These are phyloP conservation scores for Molossus alvarezi DNA, from an alignment of 2,797 vertebrate species.

Conservation along the genomic window DNA sequence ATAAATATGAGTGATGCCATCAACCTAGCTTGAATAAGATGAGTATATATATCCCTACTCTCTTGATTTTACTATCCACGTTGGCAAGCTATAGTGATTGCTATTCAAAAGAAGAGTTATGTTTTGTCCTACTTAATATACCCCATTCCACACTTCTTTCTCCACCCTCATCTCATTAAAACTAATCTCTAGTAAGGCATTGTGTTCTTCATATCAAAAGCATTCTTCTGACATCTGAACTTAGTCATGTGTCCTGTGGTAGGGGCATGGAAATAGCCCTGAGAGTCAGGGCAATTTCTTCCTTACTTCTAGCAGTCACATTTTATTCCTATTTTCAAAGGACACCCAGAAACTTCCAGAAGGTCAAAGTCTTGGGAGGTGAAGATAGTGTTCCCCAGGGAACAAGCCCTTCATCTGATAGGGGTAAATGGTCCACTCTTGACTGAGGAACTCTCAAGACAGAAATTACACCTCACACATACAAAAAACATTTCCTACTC, in stretches of 20 bases:
- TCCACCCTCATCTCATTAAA: not conserved
- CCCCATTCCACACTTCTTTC: not conserved
- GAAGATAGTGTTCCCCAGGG: not conserved
- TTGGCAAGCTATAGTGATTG: not conserved
- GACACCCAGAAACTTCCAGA: not conserved
- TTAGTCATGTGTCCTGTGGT: not conserved
- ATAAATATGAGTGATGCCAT: not conserved
- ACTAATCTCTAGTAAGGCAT: not conserved
- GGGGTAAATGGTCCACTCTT: not conserved
- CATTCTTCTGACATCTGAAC: not conserved
- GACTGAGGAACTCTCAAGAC: not conserved
- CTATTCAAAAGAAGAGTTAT: not conserved
- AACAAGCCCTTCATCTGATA: not conserved
- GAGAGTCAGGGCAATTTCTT: not conserved
- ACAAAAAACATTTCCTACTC: not conserved
- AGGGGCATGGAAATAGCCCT: not conserved
- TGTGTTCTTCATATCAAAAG: not conserved
- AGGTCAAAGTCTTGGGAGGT: not conserved
- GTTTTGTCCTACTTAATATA: not conserved
- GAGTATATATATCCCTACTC: not conserved
- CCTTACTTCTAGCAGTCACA: not conserved
- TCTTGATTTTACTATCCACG: not conserved
- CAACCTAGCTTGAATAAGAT: not conserved
- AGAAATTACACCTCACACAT: not conserved
- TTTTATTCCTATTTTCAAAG: not conserved